phyloP scores from a whole-genome alignment of 2,797 vertebrate species.

The Acropternis orthonyx region DNA sequence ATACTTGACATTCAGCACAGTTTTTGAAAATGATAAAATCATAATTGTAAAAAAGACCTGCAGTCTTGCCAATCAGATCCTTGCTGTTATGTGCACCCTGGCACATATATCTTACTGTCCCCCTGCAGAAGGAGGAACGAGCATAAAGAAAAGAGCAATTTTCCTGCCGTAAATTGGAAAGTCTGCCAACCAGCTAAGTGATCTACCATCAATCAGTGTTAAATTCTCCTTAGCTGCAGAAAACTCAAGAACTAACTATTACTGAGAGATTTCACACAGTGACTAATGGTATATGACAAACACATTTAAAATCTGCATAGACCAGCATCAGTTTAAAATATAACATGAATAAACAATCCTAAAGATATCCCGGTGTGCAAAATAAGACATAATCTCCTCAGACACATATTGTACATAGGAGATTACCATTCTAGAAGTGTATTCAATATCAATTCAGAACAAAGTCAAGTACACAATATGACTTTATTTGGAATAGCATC shows the following conservation, averaged over 20 bases:
- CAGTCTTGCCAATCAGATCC: slow-evolving; percentile 68
- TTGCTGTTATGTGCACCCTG: slow-evolving; percentile 61
- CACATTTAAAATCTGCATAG: slow-evolving; percentile 86
- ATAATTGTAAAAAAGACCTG: slow-evolving; percentile 75
- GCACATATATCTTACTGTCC: slow-evolving; percentile 75
- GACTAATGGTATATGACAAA: slow-evolving; percentile 91
- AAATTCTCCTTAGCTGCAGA: slow-evolving; percentile 87
- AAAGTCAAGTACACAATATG: slow-evolving; percentile 44
- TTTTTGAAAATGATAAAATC: slow-evolving; percentile 78
- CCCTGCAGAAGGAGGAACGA: slow-evolving; percentile 81
- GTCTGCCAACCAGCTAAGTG: slow-evolving; percentile 90
- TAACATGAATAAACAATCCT: slow-evolving; percentile 74
- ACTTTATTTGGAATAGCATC: slow-evolving; percentile 36
- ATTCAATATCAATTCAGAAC: slow-evolving; percentile 62
- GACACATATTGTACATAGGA: slow-evolving; percentile 66
- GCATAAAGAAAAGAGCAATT: slow-evolving; percentile 90
- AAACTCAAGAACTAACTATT: slow-evolving; percentile 86
- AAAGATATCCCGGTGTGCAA: slow-evolving; percentile 66
- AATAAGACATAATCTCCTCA: slow-evolving; percentile 75
- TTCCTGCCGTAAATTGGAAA: slow-evolving; percentile 90
- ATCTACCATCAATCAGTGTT: slow-evolving; percentile 92
- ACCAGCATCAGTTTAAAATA: slow-evolving; percentile 76
- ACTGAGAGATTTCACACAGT: slow-evolving; percentile 85
- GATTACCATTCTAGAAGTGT: slow-evolving; percentile 65
- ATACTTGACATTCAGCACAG: slow-evolving; percentile 73